These are phyloP conservation scores for Plutomurus gul DNA, from an alignment of 1,140 invertebrate species.

Conservation along the genomic window DNA sequence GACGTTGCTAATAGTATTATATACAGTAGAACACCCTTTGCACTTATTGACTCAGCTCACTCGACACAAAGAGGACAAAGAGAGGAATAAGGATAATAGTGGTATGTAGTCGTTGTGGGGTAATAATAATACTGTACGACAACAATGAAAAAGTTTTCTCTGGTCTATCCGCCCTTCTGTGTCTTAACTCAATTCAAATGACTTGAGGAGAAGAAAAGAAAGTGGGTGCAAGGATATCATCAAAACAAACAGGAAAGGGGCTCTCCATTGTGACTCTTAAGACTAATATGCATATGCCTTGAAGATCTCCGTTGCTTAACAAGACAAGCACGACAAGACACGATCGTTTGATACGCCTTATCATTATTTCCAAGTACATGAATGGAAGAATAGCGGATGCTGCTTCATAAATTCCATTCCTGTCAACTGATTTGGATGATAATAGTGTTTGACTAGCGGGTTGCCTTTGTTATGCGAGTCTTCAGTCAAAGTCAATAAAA, in stretches of 20 bases:
- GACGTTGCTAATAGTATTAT: too few species aligned
- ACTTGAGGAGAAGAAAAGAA: neutral
- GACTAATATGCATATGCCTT: slow-evolving; percentile 6
- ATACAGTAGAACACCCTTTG: too few species aligned
- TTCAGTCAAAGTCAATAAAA: neutral
- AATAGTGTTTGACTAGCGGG: neutral
- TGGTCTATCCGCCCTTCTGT: neutral
- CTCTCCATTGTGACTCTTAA: too few species aligned
- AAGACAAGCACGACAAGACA: slow-evolving; percentile 7
- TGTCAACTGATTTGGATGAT: slow-evolving; percentile 6
- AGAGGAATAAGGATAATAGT: neutral
- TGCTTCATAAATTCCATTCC: slow-evolving; percentile 8
- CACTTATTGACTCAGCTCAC: too few species aligned
- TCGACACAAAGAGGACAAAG: neutral
- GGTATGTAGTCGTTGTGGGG: too few species aligned
- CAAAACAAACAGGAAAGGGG: too few species aligned
- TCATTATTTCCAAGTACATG: slow-evolving; percentile 14
- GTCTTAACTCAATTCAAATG: neutral
- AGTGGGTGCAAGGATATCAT: neutral
- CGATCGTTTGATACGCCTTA: slow-evolving; percentile 22
- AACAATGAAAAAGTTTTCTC: neutral
- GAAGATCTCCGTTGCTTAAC: neutral
- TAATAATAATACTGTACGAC: too few species aligned
- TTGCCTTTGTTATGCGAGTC: neutral
- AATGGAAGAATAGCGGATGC: slow-evolving; percentile 1